These are phyloP conservation scores for Xenopus laevis DNA, from an alignment of 2,113 vertebrate genomes.

Conservation along the genomic window DNA sequence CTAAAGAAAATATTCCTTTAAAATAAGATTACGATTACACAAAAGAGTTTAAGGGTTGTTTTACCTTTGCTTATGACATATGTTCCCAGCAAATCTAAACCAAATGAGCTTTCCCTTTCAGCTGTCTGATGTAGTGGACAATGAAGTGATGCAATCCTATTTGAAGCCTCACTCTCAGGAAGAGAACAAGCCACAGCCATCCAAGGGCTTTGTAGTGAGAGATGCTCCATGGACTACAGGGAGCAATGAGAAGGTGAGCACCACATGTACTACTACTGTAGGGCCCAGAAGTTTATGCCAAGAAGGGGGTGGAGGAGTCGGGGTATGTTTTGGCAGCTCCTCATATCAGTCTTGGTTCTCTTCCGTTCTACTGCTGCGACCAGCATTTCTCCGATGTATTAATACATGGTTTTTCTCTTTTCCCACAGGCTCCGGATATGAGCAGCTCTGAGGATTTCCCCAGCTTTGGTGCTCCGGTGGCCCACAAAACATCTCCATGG, in stretches of 20 bases:
- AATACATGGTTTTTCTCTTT: background rate
- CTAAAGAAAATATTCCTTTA: no score
- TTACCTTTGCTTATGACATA: no score
- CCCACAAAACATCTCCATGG: conserved; percentile 88
- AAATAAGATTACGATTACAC: no score
- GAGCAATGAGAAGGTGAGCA: conserved; percentile 79
- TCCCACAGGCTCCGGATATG: conserved; percentile 90
- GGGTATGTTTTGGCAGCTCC: no score
- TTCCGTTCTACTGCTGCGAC: background rate
- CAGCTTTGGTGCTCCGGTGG: conserved; percentile 92
- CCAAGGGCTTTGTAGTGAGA: conserved; percentile 95
- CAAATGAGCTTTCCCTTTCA: conserved; percentile 46
- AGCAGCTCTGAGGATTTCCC: conserved; percentile 98
- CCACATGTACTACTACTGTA: background rate
- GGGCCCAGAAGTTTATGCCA: background rate
- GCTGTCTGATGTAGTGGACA: conserved; percentile 90
- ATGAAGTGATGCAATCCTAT: conserved; percentile 84
- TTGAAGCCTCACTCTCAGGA: conserved; percentile 77
- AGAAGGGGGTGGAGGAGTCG: no score
- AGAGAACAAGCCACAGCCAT: conserved; percentile 80
- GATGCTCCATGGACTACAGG: conserved; percentile 90
- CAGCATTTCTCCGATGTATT: no score
- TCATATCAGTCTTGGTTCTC: no score
- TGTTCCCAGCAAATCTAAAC: no score
- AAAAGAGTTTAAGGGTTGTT: no score